A percentile compares a stretch with the other conserved stretches of the same genome.
These are phyloP conservation scores for Hephaestus fuliginosus DNA, from an alignment of 2,797 vertebrate species.

Conservation along the genomic window DNA sequence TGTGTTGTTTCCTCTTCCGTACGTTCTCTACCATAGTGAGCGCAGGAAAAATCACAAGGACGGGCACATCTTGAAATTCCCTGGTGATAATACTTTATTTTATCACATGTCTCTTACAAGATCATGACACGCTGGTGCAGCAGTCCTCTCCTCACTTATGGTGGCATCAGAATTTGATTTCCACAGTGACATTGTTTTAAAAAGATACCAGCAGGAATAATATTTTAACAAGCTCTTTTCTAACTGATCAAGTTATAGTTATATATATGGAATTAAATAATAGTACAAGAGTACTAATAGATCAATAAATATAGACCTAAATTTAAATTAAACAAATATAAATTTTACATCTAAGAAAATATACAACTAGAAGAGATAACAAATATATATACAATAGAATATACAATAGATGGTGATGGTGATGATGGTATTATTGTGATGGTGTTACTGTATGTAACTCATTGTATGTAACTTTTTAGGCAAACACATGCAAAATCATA, in stretches of 20 bases:
- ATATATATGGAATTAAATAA: too few species aligned
- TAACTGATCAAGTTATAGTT: background rate
- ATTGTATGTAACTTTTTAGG: too few species aligned
- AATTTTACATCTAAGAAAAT: too few species aligned
- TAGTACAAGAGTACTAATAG: too few species aligned
- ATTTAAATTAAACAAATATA: too few species aligned
- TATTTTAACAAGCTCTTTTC: background rate
- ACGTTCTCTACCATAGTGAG: slow-evolving; percentile 36
- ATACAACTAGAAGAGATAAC: too few species aligned
- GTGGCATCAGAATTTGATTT: background rate
- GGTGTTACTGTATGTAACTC: too few species aligned
- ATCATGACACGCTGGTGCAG: background rate
- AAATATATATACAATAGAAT: too few species aligned
- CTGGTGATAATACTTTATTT: slow-evolving; percentile 34
- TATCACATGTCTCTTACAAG: slow-evolving; percentile 2
- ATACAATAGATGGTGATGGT: too few species aligned
- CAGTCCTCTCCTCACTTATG: background rate
- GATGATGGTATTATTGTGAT: too few species aligned
- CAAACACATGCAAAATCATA: background rate
- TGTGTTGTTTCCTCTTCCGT: slow-evolving; percentile 32
- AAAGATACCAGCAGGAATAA: background rate
- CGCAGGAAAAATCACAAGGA: slow-evolving; percentile 42
- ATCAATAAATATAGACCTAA: too few species aligned
- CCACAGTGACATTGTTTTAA: background rate
- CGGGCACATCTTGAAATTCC: slow-evolving; percentile 54